Conservation (phyloP, 1,140 invertebrate species). For the Pseudachorutes palmiensis region DNA sequence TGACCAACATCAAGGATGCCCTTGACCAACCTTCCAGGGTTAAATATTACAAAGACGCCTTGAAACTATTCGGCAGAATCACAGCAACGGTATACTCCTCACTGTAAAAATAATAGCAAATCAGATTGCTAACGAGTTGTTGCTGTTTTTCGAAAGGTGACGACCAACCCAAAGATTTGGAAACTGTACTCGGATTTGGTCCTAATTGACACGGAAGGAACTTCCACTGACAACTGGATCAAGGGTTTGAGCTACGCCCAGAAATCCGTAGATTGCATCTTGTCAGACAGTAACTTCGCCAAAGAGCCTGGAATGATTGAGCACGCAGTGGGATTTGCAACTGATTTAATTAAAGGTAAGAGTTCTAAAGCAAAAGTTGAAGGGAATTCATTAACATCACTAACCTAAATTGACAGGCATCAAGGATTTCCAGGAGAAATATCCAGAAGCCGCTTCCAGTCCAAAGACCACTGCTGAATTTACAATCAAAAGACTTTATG, state of each 20-base stretch:
- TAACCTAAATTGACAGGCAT: neutral
- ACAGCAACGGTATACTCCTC: conserved; percentile 51
- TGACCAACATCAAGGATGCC: conserved; percentile 54
- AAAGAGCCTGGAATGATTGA: neutral
- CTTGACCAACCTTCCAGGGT: conserved; percentile 47
- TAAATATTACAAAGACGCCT: conserved; percentile 50
- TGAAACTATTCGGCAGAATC: conserved; percentile 72
- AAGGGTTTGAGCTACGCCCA: neutral
- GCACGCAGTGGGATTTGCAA: neutral
- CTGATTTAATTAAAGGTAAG: conserved; percentile 11
- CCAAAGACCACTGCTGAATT: neutral
- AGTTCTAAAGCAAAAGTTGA: too few species aligned
- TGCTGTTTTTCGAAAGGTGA: conserved; percentile 41
- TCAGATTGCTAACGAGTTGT: neutral
- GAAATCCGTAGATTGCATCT: neutral
- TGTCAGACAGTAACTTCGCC: neutral
- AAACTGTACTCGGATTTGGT: conserved; percentile 62
- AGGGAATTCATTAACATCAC: too few species aligned
- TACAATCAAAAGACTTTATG: too few species aligned
- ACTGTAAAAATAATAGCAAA: neutral
- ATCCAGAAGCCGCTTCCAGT: neutral
- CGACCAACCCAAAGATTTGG: conserved; percentile 66
- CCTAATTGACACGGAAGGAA: neutral
- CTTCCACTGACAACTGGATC: neutral
- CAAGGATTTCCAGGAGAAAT: neutral